Percentiles rank a stretch among this genome's conserved stretches.
Conservation (phyloP, 2,888 invertebrate species). For the Brenthis hecate region DNA sequence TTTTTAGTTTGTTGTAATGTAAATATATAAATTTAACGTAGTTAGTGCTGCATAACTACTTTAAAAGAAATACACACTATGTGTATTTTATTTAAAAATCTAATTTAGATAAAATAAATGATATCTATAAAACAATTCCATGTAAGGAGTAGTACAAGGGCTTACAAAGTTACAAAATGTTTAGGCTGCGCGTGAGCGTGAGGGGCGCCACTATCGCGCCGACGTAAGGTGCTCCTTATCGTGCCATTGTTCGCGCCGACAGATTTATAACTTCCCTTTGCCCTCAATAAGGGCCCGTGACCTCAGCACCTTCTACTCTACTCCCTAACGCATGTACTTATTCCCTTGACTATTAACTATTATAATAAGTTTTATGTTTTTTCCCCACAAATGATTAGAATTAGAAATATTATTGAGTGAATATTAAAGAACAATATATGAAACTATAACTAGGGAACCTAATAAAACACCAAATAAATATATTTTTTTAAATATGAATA, state of each 20-base stretch:
- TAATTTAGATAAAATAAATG: background rate
- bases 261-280: slow-evolving; percentile 83
- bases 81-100: background rate
- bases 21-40: background rate
- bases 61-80: background rate
- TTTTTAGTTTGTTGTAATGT: background rate
- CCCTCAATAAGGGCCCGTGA: slow-evolving; percentile 81
- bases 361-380: background rate
- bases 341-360: slow-evolving; percentile 4
- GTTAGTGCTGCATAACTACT: background rate
- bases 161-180: slow-evolving; percentile 22
- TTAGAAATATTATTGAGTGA: too few species aligned
- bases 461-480: too few species aligned
- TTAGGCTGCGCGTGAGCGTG: slow-evolving; percentile 28
- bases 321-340: slow-evolving; percentile 51
- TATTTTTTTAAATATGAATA: too few species aligned
- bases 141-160: background rate
- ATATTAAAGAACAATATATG: too few species aligned
- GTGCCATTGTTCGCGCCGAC: slow-evolving; percentile 79
- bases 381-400: too few species aligned
- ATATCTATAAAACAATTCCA: background rate
- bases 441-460: too few species aligned
- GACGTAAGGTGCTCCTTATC: slow-evolving; percentile 77
- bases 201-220: slow-evolving; percentile 54
- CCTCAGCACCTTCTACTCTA: slow-evolving; percentile 60